phyloP scores from a whole-genome alignment of 1,140 invertebrate species.

The Rhopalosiphum maidis region DNA sequence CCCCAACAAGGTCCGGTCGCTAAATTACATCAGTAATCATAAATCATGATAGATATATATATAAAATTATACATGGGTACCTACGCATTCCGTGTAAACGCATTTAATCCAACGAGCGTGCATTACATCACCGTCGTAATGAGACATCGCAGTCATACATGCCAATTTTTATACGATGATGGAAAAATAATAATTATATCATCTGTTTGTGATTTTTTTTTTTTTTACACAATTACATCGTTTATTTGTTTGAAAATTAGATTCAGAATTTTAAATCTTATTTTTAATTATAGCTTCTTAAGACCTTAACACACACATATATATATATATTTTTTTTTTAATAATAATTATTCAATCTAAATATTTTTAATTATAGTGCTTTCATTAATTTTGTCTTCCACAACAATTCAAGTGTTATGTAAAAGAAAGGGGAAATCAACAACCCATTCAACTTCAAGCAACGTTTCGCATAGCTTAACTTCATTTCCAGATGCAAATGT shows the following conservation, averaged over 20 bases:
- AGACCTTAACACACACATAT: neutral
- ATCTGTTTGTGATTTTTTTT: constrained; percentile 20
- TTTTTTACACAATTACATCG: neutral
- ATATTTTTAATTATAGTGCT: constrained; percentile 15
- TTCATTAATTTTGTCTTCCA: constrained; percentile 17
- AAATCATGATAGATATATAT: neutral
- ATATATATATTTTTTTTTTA: neutral
- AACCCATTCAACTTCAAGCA: constrained; percentile 24
- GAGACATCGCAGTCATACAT: too few relatives aligned
- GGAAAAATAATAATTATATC: constrained; percentile 17
- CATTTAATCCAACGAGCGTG: neutral
- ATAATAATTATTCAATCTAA: neutral
- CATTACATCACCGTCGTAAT: neutral
- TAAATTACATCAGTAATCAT: constrained; percentile 15
- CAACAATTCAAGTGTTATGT: neutral
- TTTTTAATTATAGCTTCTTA: neutral
- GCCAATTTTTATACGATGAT: neutral
- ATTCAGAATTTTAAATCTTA: neutral
- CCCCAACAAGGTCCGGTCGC: neutral
- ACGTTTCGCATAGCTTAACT: constrained; percentile 19
- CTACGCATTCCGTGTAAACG: neutral
- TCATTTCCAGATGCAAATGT: constrained; percentile 7
- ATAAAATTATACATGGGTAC: neutral
- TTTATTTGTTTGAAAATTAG: neutral
- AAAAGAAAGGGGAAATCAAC: constrained; percentile 2